Base-by-base conservation (phyloP, 2,113 vertebrate species). In the Hyla sarda region DNA sequence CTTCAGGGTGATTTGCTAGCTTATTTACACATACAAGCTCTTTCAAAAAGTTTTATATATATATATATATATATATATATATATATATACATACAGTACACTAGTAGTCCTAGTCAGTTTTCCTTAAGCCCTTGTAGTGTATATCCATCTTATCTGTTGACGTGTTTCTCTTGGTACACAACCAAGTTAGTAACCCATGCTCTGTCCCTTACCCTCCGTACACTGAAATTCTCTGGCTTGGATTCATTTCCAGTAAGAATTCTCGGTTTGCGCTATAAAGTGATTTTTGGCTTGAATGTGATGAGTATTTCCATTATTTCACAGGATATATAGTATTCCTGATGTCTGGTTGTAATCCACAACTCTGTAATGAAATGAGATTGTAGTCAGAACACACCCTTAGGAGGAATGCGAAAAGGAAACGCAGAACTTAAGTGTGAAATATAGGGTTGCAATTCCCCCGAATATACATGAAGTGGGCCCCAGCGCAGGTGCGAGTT, bases 281-380 rank as follows among this genome's bases (percentile, higher is more conserved):
- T 5, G 9, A 2, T 41, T 79, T 58, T 79, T 58, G 76, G 52
- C 76, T 60, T n/a, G 32, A 7, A 23, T 21, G 14, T 21, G 52
- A 79, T 37, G 76, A 60, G 52, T 79, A 34, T 79, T 79, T 79
- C 76, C 76, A 79, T 79, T 37, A 78, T 78, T 56, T 78, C 50
- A 34, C 76, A 58, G 54, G 32, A 54, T 58, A 37, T 60, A 58
- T 23, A 58, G 52, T 60, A 25, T 60, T 79, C 11, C 25, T 60
- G 6, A 60, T 58, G 76, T 58, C 76, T 79, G 76, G 76, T 79
- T 79, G 54, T 79, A 79, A 79, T 79, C 76, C 76, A 41, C 76
- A 58, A 79, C 32, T 60, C 30, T 14, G 76, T 58, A 79, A 79
- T 79, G 76, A 79, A 79, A 79, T 79, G 34, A 79, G 54, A 79